A percentile compares a stretch with the other conserved stretches of the same genome.
phyloP scores from a whole-genome alignment of 2,113 vertebrate genomes.

The Serranochromis macrocephalus region DNA sequence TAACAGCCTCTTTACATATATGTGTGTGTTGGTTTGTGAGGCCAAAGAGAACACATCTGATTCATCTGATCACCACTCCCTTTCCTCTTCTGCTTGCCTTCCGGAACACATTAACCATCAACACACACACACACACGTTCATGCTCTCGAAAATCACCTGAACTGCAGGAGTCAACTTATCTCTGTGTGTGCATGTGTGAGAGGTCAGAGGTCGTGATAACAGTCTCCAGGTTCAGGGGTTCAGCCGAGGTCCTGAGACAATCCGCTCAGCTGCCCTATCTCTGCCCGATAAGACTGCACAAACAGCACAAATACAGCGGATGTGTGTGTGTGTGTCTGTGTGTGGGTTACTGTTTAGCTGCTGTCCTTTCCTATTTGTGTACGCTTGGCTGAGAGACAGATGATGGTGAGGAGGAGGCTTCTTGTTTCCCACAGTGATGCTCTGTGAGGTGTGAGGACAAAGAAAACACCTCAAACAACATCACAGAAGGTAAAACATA shows the following conservation, averaged over 20 bases:
- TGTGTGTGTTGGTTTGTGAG: neutral
- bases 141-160: neutral
- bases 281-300: slow-evolving; percentile 1
- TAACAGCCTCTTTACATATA: neutral
- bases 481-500: neutral
- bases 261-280: neutral
- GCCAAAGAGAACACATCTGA: neutral
- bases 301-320: neutral
- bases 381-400: neutral
- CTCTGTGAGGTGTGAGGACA: neutral
- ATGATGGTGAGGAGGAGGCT: neutral
- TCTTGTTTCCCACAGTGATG: neutral
- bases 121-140: neutral
- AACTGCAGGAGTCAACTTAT: neutral
- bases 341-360: neutral
- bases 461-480: neutral
- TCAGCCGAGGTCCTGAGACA: slow-evolving; percentile 24
- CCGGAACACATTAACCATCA: slow-evolving; percentile 17
- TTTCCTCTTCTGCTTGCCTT: slow-evolving; percentile 16
- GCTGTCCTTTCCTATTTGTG: neutral
- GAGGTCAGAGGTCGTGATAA: slow-evolving; percentile 14
- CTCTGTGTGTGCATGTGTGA: neutral
- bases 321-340: neutral
- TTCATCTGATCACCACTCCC: slow-evolving; percentile 9
- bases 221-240: slow-evolving; percentile 5